phyloP scores from a whole-genome alignment of 2,113 vertebrate species.

The Osmerus eperlanus region DNA sequence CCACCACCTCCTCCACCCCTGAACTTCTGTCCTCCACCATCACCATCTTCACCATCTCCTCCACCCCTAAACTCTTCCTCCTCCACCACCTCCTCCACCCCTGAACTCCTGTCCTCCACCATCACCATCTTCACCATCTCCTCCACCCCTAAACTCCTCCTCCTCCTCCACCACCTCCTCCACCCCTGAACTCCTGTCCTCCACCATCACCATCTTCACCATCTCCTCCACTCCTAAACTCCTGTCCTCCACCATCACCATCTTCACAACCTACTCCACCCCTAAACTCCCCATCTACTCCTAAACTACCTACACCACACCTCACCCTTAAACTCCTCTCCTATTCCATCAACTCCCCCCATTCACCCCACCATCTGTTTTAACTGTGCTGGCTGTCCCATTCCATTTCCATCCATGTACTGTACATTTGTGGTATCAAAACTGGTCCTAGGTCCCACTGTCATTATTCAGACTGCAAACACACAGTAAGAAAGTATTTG shows the following conservation, averaged over 20 bases:
- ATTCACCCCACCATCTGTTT: too few species aligned
- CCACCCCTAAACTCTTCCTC: conserved; percentile 2
- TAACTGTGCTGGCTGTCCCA: too few species aligned
- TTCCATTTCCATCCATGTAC: too few species aligned
- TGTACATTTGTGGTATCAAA: too few species aligned
- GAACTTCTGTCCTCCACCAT: background rate
- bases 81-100: background rate
- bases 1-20: background rate
- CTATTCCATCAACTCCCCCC: background rate
- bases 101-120: background rate
- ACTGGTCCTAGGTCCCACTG: too few species aligned
- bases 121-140: too few species aligned
- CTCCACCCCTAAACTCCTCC: background rate
- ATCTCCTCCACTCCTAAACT: background rate
- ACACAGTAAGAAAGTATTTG: too few species aligned
- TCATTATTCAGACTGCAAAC: too few species aligned
- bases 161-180: background rate
- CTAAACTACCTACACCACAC: too few species aligned
- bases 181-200: conserved; percentile 1
- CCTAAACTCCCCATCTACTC: background rate
- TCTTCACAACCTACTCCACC: background rate
- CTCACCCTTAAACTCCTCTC: background rate
- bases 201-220: too few species aligned
- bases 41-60: background rate
- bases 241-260: too few species aligned